Evolutionary conservation across 92 coral and sea anemone genomes (phyloP), one percentile per base, ranked within the genome.

Genomic region (Porites divaricata): DNA sequence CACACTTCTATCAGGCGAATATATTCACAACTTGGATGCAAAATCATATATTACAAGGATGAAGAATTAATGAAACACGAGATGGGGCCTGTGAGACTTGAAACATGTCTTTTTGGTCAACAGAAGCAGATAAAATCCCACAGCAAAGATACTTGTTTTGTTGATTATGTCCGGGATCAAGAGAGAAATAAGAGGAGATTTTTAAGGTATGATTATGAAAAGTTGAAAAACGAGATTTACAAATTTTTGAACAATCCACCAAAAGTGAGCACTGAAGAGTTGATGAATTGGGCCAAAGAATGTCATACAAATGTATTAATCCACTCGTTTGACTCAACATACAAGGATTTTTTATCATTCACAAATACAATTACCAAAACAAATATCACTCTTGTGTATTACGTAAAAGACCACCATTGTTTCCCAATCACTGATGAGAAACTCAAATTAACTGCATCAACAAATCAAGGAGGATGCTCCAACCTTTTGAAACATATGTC

Each of bases 391-490:
- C 73, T 89, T 0, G 92, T 84, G 0, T 89, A 85, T 11, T 66
- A 74, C 1, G 83, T 79, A 6, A 89, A 89, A 67, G 93, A 89
- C 28, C 79, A 79, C 74, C 92, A 84, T 63, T 63, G 63, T 6
- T 78, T 0, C 28, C 89, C 92, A 0, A 79, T 89, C 0, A 85
- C 90, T 0, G 75, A 85, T 69, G 79, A 89, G 24, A 80, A 7
- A 74, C 15, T 85, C 1, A 85, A 89, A 78, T 8, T 85, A 6
- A 24, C 53, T 0, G 92, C 92, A 0, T 8, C 72, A 2, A 86
- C 90, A 22, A 89, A 85, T 49, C 83, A 84, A 12, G 92, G 92
- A 0, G 92, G 89, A 0, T 84, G 81, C 25, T 35, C 80, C 12
- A 11, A 85, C 49, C 70, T 85, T 12, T 26, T 89, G 15, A 80